Evolutionary conservation across 92 coral and sea anemone species (phyloP), one percentile per base, ranked within the genome.

Genomic region (Umimayanthus kanabou): DNA sequence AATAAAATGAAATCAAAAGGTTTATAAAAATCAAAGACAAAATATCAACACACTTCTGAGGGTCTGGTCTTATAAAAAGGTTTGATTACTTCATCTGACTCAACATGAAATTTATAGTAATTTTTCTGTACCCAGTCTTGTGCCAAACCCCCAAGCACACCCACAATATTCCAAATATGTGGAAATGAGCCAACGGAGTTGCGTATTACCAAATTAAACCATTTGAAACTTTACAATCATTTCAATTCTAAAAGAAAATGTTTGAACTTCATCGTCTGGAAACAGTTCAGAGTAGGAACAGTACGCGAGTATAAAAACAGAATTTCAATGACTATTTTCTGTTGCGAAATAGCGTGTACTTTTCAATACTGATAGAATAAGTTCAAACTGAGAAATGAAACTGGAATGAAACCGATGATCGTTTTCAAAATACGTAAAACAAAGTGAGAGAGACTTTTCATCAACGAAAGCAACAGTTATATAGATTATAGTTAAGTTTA

Each of bases 101-200:
- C 22, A 2, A 61, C n/a, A 26, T 61, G 26, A 61, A 61, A 22
- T n/a, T n/a, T n/a, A n/a, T n/a, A n/a, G n/a, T n/a, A n/a, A n/a
- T n/a, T n/a, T n/a, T 18, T 18, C 22, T 9, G 2, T 23, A 61
- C 14, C 25, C 15, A 20, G 22, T 23, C 39, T 28, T 72, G 14
- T 30, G 80, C 30, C 80, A 40, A 4, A 13, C 81, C 81, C 64
- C 81, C 81, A 77, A 28, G 45, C 65, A 47, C 65, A 26, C 81
- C 65, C 65, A 43, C 81, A 43, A n/a, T 23, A 43, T n/a, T 42
- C 58, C 64, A 77, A 77, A 77, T 47, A 77, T 23, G 65, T 77
- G 64, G 64, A 77, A n/a, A 14, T 25, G 53, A 39, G 53, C 53
- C 53, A 76, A 76, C 28, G 5, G 4, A 6, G 9, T 61, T 61